phyloP scores from a whole-genome alignment of 2,888 invertebrate genomes.

The Barypeithes pellucidus region DNA sequence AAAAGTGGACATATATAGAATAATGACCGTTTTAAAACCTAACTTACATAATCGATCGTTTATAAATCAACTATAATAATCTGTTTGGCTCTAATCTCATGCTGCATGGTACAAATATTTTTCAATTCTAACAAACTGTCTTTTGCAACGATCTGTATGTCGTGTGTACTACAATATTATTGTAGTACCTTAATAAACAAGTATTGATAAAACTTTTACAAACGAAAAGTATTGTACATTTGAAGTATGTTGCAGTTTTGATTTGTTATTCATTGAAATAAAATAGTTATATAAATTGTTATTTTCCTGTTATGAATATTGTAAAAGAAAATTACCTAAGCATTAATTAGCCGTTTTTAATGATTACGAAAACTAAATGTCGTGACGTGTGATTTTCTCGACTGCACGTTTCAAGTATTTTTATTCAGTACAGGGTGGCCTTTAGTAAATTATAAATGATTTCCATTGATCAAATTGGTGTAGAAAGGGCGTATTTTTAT shows the following conservation, averaged over 20 bases:
- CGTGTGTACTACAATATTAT: background rate
- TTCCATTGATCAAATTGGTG: no score
- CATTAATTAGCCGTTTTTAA: background rate
- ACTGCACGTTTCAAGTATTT: constrained; percentile 20
- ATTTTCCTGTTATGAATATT: constrained; percentile 11
- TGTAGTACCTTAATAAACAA: background rate
- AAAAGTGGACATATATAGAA: no score
- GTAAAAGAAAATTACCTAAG: background rate
- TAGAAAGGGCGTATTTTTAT: no score
- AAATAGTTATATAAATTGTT: constrained; percentile 26
- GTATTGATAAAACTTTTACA: background rate
- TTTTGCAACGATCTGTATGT: no score
- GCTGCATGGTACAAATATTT: no score
- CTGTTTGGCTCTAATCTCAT: no score
- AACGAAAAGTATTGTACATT: constrained; percentile 2
- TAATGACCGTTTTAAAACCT: no score
- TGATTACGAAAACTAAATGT: constrained; percentile 8
- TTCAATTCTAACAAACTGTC: no score
- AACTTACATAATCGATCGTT: no score
- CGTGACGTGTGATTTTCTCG: constrained; percentile 17
- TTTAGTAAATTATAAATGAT: background rate
- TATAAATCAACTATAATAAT: no score
- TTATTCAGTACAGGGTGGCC: constrained; percentile 14
- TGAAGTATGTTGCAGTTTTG: constrained; percentile 21
- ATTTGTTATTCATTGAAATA: constrained; percentile 14